phyloP scores from a whole-genome alignment of 2,888 invertebrate genomes.

The Anoplius nigerrimus region DNA sequence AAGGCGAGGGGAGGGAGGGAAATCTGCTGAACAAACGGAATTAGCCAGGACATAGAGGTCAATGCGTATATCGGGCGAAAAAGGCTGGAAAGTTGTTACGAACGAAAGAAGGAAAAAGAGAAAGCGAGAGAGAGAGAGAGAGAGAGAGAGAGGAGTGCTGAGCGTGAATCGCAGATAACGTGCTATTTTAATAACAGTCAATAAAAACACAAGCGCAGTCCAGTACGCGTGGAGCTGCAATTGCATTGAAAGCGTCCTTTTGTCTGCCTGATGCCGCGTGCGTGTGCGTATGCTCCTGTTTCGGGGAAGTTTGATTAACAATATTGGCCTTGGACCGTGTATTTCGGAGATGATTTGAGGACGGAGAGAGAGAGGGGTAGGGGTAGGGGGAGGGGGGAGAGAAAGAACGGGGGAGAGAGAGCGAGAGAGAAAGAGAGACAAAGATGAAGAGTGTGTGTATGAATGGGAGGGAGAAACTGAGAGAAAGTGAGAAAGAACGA shows the following conservation, averaged over 20 bases:
- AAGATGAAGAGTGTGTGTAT: constrained; percentile 16
- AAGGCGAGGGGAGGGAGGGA: too few relatives aligned
- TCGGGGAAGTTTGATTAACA: constrained; percentile 14
- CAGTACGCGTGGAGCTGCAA: constrained; percentile 17
- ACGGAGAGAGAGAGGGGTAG: not conserved
- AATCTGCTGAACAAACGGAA: too few relatives aligned
- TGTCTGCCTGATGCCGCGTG: constrained; percentile 42
- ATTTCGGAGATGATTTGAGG: constrained; percentile 8
- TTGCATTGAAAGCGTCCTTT: constrained; percentile 38
- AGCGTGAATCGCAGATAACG: constrained; percentile 27
- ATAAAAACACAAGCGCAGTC: constrained; percentile 25
- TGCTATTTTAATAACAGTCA: constrained; percentile 52
- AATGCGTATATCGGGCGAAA: too few relatives aligned
- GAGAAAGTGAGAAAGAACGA: constrained; percentile 48
- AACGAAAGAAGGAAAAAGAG: constrained; percentile 9
- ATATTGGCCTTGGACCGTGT: constrained; percentile 13
- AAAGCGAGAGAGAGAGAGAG: too few relatives aligned
- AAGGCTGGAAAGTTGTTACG: not conserved
- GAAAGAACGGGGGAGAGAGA: not conserved
- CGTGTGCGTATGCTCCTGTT: constrained; percentile 23
- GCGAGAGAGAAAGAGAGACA: constrained; percentile 13
- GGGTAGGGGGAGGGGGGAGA: constrained; percentile 7
- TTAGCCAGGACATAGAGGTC: too few relatives aligned
- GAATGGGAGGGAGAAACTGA: constrained; percentile 27
- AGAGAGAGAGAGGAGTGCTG: not conserved